Percentiles rank a stretch among this genome's conserved stretches.
Evolutionary conservation across 2,113 vertebrate species (phyloP).

Genomic region (Heterotis niloticus): DNA sequence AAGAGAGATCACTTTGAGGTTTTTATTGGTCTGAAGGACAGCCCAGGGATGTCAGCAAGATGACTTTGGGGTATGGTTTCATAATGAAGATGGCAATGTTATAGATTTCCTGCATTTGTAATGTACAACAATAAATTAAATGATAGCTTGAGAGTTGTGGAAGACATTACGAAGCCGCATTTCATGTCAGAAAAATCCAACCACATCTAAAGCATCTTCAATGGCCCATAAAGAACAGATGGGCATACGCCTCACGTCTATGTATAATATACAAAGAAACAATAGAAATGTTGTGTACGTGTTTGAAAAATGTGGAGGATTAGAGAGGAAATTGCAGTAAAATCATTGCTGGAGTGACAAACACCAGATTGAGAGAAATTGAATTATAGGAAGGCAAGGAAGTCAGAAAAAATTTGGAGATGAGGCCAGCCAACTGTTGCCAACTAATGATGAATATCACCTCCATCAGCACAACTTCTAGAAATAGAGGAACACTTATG

Average conservation of each 20-base stretch:
- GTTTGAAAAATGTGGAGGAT: neutral
- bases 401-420: neutral
- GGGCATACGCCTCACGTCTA: neutral
- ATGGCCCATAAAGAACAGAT: slow-evolving; percentile 11
- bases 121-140: neutral
- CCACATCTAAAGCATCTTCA: neutral
- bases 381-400: neutral
- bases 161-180: neutral
- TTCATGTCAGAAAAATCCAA: too few species aligned
- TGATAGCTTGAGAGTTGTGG: neutral
- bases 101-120: neutral
- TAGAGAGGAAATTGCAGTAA: neutral
- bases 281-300: neutral
- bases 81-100: neutral
- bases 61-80: neutral
- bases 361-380: neutral
- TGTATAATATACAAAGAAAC: neutral
- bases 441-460: neutral
- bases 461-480: neutral
- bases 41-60: neutral
- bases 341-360: too few species aligned
- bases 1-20: neutral
- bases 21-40: neutral
- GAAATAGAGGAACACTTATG: neutral
- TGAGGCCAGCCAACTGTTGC: neutral